Evolutionary conservation across 2,888 invertebrate genomes (phyloP).

Genomic region (Falcaria lacertinaria): DNA sequence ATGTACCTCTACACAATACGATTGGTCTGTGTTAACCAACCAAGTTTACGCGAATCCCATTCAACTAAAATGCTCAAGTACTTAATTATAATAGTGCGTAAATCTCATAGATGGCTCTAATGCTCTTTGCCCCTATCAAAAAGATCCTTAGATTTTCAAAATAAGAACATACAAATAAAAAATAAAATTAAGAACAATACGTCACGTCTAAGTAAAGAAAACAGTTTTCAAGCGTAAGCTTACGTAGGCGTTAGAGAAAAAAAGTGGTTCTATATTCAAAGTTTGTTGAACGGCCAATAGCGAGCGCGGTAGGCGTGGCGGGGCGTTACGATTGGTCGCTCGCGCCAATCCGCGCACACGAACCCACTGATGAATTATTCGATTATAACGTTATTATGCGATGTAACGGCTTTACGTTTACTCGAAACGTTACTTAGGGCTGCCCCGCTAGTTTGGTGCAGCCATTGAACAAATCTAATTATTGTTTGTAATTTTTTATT

Average conservation of each 20-base stretch:
- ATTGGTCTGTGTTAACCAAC: too few species aligned
- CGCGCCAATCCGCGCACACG: slow-evolving; percentile 29
- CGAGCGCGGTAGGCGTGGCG: slow-evolving; percentile 70
- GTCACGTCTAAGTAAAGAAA: slow-evolving; percentile 28
- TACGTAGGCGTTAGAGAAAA: slow-evolving; percentile 75
- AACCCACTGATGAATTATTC: slow-evolving; percentile 49
- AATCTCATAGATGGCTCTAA: too few species aligned
- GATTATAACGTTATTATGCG: slow-evolving; percentile 64
- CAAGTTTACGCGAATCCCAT: too few species aligned
- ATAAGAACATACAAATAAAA: slow-evolving; percentile 4
- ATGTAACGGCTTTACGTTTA: slow-evolving; percentile 26
- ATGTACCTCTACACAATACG: too few species aligned
- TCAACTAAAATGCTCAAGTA: too few species aligned
- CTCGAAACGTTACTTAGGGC: slow-evolving; percentile 13
- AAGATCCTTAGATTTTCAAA: slow-evolving; percentile 4
- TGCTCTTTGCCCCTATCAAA: too few species aligned
- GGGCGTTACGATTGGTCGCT: slow-evolving; percentile 54
- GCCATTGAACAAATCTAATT: not conserved
- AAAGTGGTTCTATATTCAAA: slow-evolving; percentile 78
- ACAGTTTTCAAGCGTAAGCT: slow-evolving; percentile 36
- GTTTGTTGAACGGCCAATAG: slow-evolving; percentile 66
- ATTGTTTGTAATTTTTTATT: too few species aligned
- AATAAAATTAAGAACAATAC: slow-evolving; percentile 9
- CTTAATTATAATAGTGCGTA: too few species aligned
- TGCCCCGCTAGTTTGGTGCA: not conserved